Evolutionary conservation across 2,113 vertebrate genomes (phyloP).

Genomic region (Siniperca knerii): DNA sequence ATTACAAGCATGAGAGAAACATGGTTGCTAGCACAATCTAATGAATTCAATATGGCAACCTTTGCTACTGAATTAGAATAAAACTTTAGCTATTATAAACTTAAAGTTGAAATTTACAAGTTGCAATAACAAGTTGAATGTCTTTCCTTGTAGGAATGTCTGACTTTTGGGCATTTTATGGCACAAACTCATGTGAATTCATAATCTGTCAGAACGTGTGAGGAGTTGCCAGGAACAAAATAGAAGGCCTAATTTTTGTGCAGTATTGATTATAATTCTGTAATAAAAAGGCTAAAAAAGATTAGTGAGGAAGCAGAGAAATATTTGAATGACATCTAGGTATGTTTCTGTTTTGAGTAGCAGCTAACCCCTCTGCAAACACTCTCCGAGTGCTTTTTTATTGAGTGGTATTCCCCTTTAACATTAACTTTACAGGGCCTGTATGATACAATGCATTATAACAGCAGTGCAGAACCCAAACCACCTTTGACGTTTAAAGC

Average conservation of each 20-base stretch:
- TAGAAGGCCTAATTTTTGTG: background rate
- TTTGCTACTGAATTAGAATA: background rate
- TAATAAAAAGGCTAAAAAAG: background rate
- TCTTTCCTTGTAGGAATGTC: background rate
- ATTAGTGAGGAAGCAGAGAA: background rate
- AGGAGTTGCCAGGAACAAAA: background rate
- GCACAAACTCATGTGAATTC: background rate
- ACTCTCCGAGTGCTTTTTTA: background rate
- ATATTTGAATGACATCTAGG: background rate
- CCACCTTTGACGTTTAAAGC: background rate
- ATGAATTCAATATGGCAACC: background rate
- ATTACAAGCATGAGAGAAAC: background rate
- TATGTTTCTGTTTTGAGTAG: background rate
- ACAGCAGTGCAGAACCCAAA: background rate
- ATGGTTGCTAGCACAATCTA: background rate
- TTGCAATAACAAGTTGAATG: background rate
- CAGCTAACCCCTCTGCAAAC: background rate
- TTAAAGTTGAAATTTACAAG: background rate
- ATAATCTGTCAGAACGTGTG: background rate
- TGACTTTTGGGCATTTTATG: background rate
- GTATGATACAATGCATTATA: background rate
- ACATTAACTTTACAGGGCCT: background rate
- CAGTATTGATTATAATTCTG: background rate
- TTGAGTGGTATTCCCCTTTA: constrained; percentile 17
- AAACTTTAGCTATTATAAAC: background rate